These are phyloP conservation scores for Calliphora vomitoria DNA, from an alignment of 2,888 invertebrate genomes.

Conservation along the genomic window DNA sequence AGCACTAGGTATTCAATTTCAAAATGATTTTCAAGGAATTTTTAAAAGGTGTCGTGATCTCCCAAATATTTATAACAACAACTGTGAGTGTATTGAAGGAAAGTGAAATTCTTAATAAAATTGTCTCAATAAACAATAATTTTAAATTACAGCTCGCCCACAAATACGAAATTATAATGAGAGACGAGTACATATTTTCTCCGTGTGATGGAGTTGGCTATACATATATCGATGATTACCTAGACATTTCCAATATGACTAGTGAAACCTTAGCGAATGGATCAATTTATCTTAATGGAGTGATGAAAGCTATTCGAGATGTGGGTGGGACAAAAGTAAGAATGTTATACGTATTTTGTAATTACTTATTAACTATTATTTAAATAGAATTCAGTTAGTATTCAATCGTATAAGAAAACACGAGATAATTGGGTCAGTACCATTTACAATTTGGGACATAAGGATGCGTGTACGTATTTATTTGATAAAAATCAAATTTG, in stretches of 20 bases:
- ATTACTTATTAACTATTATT: background rate
- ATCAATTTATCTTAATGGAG: constrained; percentile 11
- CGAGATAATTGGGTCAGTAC: constrained; percentile 20
- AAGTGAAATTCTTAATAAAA: too few species aligned
- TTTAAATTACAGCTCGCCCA: background rate
- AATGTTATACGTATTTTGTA: background rate
- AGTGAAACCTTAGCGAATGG: constrained; percentile 11
- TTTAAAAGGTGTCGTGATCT: too few species aligned
- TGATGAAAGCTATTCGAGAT: background rate
- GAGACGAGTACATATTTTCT: constrained; percentile 23
- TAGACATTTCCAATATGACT: constrained; percentile 14
- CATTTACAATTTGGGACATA: background rate
- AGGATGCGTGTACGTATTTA: background rate
- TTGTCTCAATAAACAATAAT: background rate
- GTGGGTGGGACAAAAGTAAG: background rate
- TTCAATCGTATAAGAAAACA: background rate
- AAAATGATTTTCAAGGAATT: too few species aligned
- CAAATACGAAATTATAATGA: background rate
- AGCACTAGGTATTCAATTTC: too few species aligned
- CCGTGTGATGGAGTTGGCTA: background rate
- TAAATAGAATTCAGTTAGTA: background rate
- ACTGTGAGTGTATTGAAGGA: too few species aligned
- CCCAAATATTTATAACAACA: too few species aligned
- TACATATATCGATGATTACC: background rate
- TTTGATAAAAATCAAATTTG: constrained; percentile 22